Conservation (phyloP, 2,797 vertebrate genomes). For the Phalloptychus januarius region DNA sequence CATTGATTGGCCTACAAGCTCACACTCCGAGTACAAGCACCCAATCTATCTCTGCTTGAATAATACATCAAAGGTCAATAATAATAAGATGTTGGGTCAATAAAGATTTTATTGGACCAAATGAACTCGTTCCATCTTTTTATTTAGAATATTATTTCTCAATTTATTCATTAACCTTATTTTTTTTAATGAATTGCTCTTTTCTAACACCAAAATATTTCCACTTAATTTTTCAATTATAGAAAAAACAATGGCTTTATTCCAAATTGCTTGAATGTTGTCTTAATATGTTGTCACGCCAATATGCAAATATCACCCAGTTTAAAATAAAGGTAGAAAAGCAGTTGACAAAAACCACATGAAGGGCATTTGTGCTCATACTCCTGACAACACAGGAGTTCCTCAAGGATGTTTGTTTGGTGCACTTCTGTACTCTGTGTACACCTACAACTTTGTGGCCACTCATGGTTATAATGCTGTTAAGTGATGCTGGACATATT, state of each 20-base stretch:
- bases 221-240: neutral
- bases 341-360: neutral
- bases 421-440: neutral
- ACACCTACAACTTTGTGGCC: neutral
- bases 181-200: neutral
- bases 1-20: conserved; percentile 10
- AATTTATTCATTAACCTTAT: conserved; percentile 5
- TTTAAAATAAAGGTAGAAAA: neutral
- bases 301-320: neutral
- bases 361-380: neutral
- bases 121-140: conserved; percentile 40
- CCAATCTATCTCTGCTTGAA: conserved; percentile 51
- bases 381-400: neutral
- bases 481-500: neutral
- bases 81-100: conserved; percentile 57
- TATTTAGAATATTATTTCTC: conserved; percentile 9
- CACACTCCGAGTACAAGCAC: conserved; percentile 1
- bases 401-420: neutral
- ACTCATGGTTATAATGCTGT: neutral
- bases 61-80: conserved; percentile 62
- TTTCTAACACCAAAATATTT: conserved; percentile 1
- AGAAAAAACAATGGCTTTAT: neutral
- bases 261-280: neutral
- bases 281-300: neutral
- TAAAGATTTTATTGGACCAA: conserved; percentile 57